Percentiles rank a stretch among this genome's conserved stretches.
Conservation (phyloP, 2,888 invertebrate species). For the Abrostola tripartita region DNA sequence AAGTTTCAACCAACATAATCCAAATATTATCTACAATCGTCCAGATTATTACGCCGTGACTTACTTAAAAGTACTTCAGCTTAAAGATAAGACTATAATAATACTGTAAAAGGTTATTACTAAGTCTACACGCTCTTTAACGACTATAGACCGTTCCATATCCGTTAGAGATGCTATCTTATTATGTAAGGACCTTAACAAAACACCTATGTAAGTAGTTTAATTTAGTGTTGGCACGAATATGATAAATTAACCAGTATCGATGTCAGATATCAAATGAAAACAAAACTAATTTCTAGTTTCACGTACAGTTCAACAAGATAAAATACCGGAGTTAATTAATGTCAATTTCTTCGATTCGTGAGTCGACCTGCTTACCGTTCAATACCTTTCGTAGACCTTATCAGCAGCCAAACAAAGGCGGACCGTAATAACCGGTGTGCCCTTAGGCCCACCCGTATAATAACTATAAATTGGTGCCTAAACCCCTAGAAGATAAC, state of each 20-base stretch:
- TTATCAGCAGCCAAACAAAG: slow-evolving; percentile 70
- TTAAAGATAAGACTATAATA: no score
- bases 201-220: neutral
- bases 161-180: no score
- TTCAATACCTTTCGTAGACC: slow-evolving; percentile 60
- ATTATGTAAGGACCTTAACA: no score
- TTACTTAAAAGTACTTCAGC: no score
- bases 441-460: slow-evolving; percentile 65
- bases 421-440: slow-evolving; percentile 62
- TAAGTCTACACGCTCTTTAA: no score
- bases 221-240: neutral
- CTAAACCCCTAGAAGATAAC: slow-evolving; percentile 64
- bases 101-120: no score
- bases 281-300: slow-evolving; percentile 38
- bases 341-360: slow-evolving; percentile 39
- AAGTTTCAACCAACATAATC: no score
- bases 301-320: slow-evolving; percentile 39
- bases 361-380: slow-evolving; percentile 35
- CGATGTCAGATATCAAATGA: slow-evolving; percentile 20
- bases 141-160: no score
- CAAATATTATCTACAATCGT: no score
- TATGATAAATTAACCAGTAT: neutral
- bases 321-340: slow-evolving; percentile 35
- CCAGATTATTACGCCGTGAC: no score
- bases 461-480: slow-evolving; percentile 75